Conservation (phyloP, 2,797 vertebrate species). For the Psittacula derbiana region DNA sequence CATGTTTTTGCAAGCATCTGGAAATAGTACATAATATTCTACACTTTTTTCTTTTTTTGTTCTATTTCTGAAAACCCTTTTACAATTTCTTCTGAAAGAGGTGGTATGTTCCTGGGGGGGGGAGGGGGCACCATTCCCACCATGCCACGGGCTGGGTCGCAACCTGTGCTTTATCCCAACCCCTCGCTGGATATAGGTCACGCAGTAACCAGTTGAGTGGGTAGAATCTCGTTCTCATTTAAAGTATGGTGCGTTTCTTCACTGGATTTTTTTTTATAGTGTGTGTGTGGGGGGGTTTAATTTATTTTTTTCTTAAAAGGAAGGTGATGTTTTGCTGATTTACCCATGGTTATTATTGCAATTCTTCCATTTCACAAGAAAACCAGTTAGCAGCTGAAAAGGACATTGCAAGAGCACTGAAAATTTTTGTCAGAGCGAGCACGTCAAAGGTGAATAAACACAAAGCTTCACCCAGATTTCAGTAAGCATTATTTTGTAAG, state of each 20-base stretch:
- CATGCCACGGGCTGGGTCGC: neutral
- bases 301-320: neutral
- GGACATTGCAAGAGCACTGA: neutral
- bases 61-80: neutral
- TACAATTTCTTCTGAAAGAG: neutral
- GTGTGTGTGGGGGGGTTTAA: neutral
- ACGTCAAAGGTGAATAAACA: conserved; percentile 14
- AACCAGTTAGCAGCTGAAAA: conserved; percentile 2
- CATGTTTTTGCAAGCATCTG: neutral
- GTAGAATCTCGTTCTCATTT: neutral
- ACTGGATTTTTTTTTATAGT: neutral
- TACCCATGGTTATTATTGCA: neutral
- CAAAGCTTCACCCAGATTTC: neutral
- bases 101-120: neutral
- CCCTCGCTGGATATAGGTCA: neutral
- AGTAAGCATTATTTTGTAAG: neutral
- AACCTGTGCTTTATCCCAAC: neutral
- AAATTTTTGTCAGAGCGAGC: conserved; percentile 4
- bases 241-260: neutral
- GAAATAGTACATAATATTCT: neutral
- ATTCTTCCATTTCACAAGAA: neutral
- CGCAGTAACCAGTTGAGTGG: neutral
- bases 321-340: neutral
- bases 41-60: neutral
- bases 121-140: neutral